phyloP scores from a whole-genome alignment of 2,113 vertebrate species.

The Mesocricetus auratus region DNA sequence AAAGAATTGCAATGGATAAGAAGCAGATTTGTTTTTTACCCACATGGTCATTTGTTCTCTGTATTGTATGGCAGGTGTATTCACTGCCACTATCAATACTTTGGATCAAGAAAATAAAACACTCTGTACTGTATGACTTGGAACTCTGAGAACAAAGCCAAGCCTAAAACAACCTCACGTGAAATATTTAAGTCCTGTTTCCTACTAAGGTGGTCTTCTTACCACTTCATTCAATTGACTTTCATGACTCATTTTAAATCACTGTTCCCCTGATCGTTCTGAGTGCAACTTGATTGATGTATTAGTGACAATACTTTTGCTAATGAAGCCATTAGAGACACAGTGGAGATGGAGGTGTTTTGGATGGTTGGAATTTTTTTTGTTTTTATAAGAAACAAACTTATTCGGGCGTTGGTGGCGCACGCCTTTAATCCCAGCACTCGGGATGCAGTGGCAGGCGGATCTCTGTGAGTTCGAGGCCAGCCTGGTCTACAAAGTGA shows the following conservation, averaged over 20 bases:
- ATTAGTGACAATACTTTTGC: not conserved
- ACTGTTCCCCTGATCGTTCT: not conserved
- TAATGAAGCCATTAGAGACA: not conserved
- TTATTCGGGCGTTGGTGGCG: too few relatives aligned
- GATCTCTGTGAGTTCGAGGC: too few relatives aligned
- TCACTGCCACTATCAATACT: not conserved
- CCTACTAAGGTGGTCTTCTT: not conserved
- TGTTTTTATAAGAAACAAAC: not conserved
- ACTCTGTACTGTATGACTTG: not conserved
- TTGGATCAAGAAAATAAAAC: not conserved
- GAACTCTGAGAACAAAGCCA: not conserved
- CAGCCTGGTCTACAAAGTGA: too few relatives aligned
- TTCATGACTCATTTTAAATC: not conserved
- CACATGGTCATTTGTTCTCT: not conserved
- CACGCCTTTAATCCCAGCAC: too few relatives aligned
- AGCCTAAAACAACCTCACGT: not conserved
- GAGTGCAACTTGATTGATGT: not conserved
- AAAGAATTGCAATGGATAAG: not conserved
- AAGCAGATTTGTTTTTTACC: not conserved
- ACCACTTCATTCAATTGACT: not conserved
- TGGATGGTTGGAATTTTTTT: not conserved
- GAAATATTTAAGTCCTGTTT: slow-evolving; percentile 20
- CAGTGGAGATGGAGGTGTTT: not conserved
- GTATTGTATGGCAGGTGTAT: not conserved
- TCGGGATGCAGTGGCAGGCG: too few relatives aligned